Base-by-base conservation (phyloP, 2,888 invertebrate species). In the Catotricha subobsoleta region DNA sequence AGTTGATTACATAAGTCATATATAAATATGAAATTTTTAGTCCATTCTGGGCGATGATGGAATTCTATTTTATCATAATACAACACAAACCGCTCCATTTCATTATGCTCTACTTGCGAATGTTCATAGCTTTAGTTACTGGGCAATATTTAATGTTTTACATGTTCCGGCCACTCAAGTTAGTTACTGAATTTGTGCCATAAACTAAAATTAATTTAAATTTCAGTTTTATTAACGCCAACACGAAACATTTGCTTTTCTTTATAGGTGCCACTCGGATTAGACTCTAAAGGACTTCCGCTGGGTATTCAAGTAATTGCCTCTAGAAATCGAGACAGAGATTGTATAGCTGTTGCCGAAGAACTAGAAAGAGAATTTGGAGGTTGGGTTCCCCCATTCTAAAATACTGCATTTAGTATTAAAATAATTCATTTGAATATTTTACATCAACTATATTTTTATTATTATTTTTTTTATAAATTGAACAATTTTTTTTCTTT, bases 271-370 rank as follows among this genome's bases (percentile, higher is more conserved):
- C 92, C 92, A 6, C 67, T 92, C 58, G 92, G 92, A 10, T 62
- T 94, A 42, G 77, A 79, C 51, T 67, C 69, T 8, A 73, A 79
- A 47, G 87, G 90, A 2, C 65, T 92, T 48, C 92, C 92, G 0
- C 68, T 91, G 43, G 92, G 92, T 16, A 67, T 92, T 43, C 92
- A 92, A 65, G 80, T 88, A 2, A 72, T 91, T n/a, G 76, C 80
- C 3, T 78, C 76, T 42, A 70, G 77, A 46, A 72, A 82, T 55
- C 80, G 84, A 51, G 95, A 95, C 59, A 74, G 80, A 44, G 58
- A 90, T 36, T 83, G 87, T 47, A 60, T 97, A 38, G 84, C 88
- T n/a, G 78, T 92, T 2, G 94, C 94, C 2, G 72, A 76, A 54
- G 88, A 90, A 57, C 58, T 95, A 40, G 90, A 90, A 53, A 74